Conservation (phyloP, 1,140 invertebrate species). For the Lucilia cuprina region DNA sequence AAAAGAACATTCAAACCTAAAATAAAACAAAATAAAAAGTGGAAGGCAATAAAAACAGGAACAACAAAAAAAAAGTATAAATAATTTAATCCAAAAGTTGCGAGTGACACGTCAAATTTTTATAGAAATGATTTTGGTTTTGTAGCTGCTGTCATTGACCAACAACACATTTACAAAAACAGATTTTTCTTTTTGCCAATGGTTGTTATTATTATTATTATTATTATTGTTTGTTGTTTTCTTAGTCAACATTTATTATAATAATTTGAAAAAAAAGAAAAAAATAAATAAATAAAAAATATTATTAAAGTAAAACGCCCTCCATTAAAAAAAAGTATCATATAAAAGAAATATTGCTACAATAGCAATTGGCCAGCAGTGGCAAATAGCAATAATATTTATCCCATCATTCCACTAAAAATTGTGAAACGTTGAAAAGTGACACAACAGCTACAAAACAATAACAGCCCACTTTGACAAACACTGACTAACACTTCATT, state of each 20-base stretch:
- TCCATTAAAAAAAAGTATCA: background rate
- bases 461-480: background rate
- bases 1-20: background rate
- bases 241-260: background rate
- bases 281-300: no score
- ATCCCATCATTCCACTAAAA: background rate
- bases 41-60: background rate
- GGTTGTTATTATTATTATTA: no score
- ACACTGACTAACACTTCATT: constrained; percentile 25
- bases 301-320: constrained; percentile 10
- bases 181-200: background rate
- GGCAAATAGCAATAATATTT: background rate
- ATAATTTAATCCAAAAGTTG: constrained; percentile 21
- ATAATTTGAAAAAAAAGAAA: background rate
- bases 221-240: background rate
- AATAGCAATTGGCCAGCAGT: background rate
- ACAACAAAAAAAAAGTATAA: background rate
- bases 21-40: background rate
- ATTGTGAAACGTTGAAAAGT: background rate
- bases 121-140: background rate
- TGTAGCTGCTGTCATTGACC: background rate
- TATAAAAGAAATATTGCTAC: constrained; percentile 12
- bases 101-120: constrained; percentile 17
- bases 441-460: background rate
- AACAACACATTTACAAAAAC: background rate